Conservation (phyloP, 1,140 invertebrate genomes). For the Danaus plexippus region DNA sequence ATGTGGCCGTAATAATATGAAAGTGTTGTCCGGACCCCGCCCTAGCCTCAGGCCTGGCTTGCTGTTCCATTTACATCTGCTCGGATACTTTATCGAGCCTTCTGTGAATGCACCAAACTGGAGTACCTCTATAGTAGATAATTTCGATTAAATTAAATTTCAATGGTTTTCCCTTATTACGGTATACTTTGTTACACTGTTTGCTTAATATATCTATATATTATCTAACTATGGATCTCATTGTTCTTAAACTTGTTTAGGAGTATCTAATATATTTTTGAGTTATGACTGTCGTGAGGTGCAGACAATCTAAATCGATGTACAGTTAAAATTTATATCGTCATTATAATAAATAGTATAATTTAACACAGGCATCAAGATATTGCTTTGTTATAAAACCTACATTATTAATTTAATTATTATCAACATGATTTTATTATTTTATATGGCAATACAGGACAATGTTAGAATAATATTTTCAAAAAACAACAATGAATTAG, state of each 20-base stretch:
- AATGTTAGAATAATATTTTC: too few relatives aligned
- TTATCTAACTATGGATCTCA: too few relatives aligned
- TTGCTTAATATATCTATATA: too few relatives aligned
- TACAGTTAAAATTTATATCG: slow-evolving; percentile 37
- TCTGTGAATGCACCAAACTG: slow-evolving; percentile 46
- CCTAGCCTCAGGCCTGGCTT: slow-evolving; percentile 57
- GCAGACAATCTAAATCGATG: slow-evolving; percentile 35
- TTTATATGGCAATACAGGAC: too few relatives aligned
- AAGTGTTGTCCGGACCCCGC: slow-evolving; percentile 68
- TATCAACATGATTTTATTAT: too few relatives aligned
- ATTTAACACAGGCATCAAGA: slow-evolving; percentile 22
- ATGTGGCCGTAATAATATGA: slow-evolving; percentile 69
- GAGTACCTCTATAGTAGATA: slow-evolving; percentile 10
- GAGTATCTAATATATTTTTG: slow-evolving; percentile 26
- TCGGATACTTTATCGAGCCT: slow-evolving; percentile 66
- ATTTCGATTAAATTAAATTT: too few relatives aligned
- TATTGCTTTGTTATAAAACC: slow-evolving; percentile 23
- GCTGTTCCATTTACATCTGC: slow-evolving; percentile 68
- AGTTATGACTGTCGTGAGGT: slow-evolving; percentile 38
- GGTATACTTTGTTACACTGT: too few relatives aligned
- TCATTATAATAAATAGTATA: slow-evolving; percentile 37
- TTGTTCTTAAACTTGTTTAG: too few relatives aligned
- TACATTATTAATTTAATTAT: not conserved
- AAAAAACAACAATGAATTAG: slow-evolving; percentile 11
- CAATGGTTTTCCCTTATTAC: too few relatives aligned